Evolutionary conservation across 2,888 invertebrate species (phyloP).

Genomic region (Dorcus parallelipipedus): DNA sequence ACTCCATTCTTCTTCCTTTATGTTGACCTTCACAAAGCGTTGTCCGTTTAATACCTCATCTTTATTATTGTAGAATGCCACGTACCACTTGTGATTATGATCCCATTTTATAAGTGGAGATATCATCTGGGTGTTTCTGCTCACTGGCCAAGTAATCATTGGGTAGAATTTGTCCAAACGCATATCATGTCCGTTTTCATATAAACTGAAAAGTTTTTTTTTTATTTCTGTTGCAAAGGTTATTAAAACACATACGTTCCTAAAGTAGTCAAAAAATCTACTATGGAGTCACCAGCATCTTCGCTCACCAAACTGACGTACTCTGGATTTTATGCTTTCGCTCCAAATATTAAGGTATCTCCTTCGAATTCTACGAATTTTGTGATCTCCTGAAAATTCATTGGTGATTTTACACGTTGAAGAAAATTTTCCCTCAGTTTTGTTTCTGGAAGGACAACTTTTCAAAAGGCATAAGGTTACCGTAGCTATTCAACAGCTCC

Average conservation of each 20-base stretch:
- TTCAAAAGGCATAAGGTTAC: too few species aligned
- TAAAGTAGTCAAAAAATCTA: neutral
- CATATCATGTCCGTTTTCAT: constrained; percentile 72
- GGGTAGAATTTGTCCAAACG: constrained; percentile 76
- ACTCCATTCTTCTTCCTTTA: constrained; percentile 64
- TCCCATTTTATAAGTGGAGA: constrained; percentile 86
- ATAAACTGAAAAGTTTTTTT: constrained; percentile 57
- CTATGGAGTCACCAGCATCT: neutral
- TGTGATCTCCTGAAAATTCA: too few species aligned
- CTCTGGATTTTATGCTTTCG: too few species aligned
- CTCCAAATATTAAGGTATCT: too few species aligned
- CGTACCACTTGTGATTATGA: constrained; percentile 73
- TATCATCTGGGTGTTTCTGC: constrained; percentile 79
- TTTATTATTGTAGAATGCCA: constrained; percentile 65
- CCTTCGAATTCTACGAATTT: too few species aligned
- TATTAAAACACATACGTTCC: neutral
- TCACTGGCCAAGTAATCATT: constrained; percentile 74
- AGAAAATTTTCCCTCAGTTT: too few species aligned
- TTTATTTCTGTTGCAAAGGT: neutral
- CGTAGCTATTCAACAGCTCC: too few species aligned
- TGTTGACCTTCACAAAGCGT: constrained; percentile 57
- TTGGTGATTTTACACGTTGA: too few species aligned
- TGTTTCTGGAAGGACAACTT: too few species aligned
- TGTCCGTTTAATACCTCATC: constrained; percentile 68
- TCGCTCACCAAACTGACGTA: too few species aligned